Evolutionary conservation across 1,140 invertebrate genomes (phyloP).

Genomic region (Sitophilus oryzae): DNA sequence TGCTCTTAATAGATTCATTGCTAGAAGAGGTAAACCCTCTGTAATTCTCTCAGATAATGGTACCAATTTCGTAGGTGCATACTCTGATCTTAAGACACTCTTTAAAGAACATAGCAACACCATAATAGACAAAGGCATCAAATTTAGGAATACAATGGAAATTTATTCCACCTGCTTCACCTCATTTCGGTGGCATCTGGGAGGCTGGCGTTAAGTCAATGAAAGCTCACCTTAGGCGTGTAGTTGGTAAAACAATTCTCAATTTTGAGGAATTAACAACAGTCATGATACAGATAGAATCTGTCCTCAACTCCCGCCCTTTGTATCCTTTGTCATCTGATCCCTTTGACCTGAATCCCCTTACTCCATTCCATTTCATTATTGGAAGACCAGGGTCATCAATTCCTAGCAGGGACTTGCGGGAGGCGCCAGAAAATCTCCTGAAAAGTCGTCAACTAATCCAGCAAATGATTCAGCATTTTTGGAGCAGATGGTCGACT

Average conservation of each 20-base stretch:
- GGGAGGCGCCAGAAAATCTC: too few species aligned
- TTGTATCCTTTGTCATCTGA: neutral
- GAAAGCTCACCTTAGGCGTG: neutral
- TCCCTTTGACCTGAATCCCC: neutral
- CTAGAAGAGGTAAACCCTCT: constrained; percentile 29
- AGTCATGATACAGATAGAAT: neutral
- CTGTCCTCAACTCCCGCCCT: constrained; percentile 1
- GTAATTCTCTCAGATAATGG: constrained; percentile 37
- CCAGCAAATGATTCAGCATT: too few species aligned
- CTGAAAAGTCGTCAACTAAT: too few species aligned
- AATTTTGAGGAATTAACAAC: neutral
- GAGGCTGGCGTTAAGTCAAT: neutral
- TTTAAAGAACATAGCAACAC: neutral
- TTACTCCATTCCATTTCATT: neutral
- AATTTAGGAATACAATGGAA: neutral
- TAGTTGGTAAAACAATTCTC: neutral
- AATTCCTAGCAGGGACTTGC: too few species aligned
- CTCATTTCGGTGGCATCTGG: neutral
- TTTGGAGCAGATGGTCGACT: too few species aligned
- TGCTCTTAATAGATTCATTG: constrained; percentile 31
- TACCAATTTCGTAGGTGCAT: constrained; percentile 38
- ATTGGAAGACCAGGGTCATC: too few species aligned
- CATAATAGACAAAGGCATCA: neutral
- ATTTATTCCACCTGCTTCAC: neutral
- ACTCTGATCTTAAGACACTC: neutral